Conservation (phyloP, 2,888 invertebrate genomes). For the Leistus spinibarbis region DNA sequence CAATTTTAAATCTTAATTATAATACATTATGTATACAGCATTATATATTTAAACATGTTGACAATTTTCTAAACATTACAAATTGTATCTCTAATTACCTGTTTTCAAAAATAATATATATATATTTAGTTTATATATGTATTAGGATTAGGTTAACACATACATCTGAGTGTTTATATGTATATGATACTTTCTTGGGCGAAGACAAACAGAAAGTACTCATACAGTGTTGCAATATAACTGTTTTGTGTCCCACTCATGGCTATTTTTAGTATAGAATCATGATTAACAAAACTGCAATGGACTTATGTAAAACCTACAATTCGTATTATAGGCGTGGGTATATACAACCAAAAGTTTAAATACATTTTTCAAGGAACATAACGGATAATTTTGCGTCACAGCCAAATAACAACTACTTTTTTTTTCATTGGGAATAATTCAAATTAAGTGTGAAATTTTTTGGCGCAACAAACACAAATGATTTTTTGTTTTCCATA, state of each 20-base stretch:
- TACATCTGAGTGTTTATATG: too few relatives aligned
- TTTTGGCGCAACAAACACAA: background rate
- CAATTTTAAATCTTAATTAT: background rate
- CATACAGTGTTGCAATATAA: background rate
- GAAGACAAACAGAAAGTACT: too few relatives aligned
- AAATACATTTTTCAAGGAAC: background rate
- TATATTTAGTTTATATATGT: too few relatives aligned
- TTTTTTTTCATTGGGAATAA: background rate
- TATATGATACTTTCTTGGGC: too few relatives aligned
- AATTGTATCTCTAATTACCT: too few relatives aligned
- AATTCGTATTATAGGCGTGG: background rate
- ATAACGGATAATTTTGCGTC: background rate
- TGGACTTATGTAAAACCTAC: background rate
- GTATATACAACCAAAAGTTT: background rate
- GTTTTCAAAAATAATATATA: too few relatives aligned
- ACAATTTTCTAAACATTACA: too few relatives aligned
- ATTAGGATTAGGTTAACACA: too few relatives aligned
- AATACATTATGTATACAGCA: background rate
- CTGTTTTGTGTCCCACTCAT: background rate
- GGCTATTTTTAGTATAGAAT: background rate
- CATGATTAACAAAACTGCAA: background rate
- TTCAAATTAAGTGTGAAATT: background rate
- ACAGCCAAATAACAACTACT: background rate
- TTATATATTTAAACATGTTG: too few relatives aligned
- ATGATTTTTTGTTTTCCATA: background rate